Evolutionary conservation across 2,113 vertebrate species (phyloP).

Genomic region (Syngnathoides biaculeatus): DNA sequence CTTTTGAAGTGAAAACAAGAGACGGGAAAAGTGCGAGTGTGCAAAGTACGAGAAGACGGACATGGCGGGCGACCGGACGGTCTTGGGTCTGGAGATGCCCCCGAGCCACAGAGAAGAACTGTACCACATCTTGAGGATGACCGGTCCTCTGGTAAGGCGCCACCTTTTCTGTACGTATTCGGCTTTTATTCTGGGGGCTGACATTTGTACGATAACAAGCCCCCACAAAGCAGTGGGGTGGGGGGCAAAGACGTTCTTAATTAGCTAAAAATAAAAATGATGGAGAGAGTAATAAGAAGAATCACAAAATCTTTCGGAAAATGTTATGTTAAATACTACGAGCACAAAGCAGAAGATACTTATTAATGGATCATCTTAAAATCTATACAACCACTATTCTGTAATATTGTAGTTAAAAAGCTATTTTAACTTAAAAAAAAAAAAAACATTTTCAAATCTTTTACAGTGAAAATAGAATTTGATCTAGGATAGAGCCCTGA

Average conservation of each 20-base stretch:
- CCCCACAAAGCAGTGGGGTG: too few species aligned
- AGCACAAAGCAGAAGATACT: too few species aligned
- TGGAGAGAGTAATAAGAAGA: too few species aligned
- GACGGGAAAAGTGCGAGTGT: slow-evolving; percentile 8
- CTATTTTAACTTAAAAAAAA: too few species aligned
- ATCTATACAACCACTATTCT: background rate
- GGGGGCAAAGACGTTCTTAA: too few species aligned
- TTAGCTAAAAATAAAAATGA: too few species aligned
- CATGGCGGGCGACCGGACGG: slow-evolving; percentile 48
- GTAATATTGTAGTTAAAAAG: background rate
- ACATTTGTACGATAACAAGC: background rate
- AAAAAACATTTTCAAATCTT: background rate
- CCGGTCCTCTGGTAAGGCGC: slow-evolving; percentile 70
- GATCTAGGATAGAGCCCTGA: background rate
- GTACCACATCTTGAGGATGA: slow-evolving; percentile 69
- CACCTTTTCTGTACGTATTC: background rate
- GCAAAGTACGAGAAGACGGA: slow-evolving; percentile 12
- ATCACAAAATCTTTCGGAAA: too few species aligned
- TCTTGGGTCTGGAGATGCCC: slow-evolving; percentile 55
- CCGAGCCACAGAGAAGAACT: slow-evolving; percentile 63
- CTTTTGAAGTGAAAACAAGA: slow-evolving; percentile 7
- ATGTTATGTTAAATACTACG: too few species aligned
- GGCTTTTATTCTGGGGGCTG: background rate
- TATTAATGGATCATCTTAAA: too few species aligned
- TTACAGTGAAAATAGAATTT: background rate